Conservation (phyloP, 2,113 vertebrate genomes). For the Smithornis capensis region DNA sequence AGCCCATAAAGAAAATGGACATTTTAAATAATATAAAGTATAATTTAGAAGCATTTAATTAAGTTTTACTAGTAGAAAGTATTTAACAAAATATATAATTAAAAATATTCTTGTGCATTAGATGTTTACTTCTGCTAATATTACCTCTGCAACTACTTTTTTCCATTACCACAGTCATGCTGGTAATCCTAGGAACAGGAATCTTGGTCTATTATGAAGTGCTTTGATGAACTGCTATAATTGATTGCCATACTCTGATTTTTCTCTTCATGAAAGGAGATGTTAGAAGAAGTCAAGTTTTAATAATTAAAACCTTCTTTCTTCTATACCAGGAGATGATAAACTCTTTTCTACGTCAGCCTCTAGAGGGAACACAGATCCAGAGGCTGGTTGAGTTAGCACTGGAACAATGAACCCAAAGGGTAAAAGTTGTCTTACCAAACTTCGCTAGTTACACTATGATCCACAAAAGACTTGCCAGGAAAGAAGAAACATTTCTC, state of each 20-base stretch:
- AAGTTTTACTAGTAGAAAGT: not conserved
- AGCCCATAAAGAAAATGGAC: not conserved
- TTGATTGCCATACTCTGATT: not conserved
- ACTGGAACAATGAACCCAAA: not conserved
- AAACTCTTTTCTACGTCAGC: fast-evolving
- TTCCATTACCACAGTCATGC: not conserved
- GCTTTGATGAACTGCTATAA: not conserved
- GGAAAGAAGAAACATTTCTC: not conserved
- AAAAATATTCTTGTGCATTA: not conserved
- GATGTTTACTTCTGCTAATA: not conserved
- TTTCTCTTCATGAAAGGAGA: not conserved
- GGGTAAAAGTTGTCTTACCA: not conserved
- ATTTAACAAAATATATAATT: not conserved
- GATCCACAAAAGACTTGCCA: not conserved
- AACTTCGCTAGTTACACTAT: not conserved
- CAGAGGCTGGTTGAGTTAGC: not conserved
- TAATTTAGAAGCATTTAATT: not conserved
- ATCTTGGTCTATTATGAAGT: not conserved
- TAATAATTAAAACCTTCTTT: not conserved
- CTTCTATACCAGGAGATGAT: not conserved
- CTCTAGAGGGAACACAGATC: not conserved
- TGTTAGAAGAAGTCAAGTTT: not conserved
- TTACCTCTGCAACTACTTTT: not conserved
- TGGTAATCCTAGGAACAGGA: not conserved
- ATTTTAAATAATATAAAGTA: not conserved